Base-by-base conservation (phyloP, 2,888 invertebrate species). In the Limnephilus auricula region DNA sequence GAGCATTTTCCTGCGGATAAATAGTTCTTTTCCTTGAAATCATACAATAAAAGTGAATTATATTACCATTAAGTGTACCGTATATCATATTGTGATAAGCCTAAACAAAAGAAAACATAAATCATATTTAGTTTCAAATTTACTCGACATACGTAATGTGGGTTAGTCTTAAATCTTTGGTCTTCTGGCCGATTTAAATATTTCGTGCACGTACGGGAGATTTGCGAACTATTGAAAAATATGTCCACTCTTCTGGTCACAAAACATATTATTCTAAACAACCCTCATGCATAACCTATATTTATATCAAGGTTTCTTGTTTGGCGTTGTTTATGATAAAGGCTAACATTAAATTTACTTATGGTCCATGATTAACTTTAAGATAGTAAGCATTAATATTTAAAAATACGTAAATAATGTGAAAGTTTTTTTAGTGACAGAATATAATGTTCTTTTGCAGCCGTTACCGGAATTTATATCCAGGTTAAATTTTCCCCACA, bases 41-140 rank as follows among this genome's bases (percentile, higher is more conserved):
- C 25, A 65, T 65, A 65, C 25, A 65, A 65, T 18, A 65, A 65
- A 18, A 15, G 25, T 65, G 50, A 65, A 65, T 65, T 65, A 18
- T 65, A 65, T 25, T 25, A 65, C 25, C 50, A 15, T 65, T 65
- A 65, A 65, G 50, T n/a, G n/a, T n/a, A n/a, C n/a, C 13, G 50
- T 65, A 25, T 65, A 18, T 65, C 18, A 65, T 65, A 65, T 65
- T 65, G 25, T 50, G 50, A 50, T 65, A 65, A 65, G 50, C 25
- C 50, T 4, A 18, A 65, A 25, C 12, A 65, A 65, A 65, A 65
- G 50, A 65, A 65, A 65, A 65, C 50, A 15, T 65, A 25, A 65
- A 65, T 65, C 50, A 65, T 31, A 87, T 78, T 87, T 87, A 87
- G 78, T 87, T 65, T 32, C 87, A 87, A 87, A 87, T 34, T 87